A percentile compares a stretch with the other conserved stretches of the same genome.
Evolutionary conservation across 2,888 invertebrate species (phyloP).

Genomic region (Hypena proboscidalis): DNA sequence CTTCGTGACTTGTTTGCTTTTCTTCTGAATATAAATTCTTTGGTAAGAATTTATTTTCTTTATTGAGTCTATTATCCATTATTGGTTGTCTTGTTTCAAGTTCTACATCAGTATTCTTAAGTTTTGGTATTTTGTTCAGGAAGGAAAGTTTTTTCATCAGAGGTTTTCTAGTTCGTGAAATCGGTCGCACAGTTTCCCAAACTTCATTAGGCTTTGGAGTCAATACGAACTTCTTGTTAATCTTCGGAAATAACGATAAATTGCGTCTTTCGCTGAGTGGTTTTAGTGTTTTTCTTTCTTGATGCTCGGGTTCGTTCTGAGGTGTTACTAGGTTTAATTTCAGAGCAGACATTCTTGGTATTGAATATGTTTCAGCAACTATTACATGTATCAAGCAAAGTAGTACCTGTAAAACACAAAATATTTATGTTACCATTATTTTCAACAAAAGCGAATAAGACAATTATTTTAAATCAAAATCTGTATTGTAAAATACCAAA

Average conservation of each 20-base stretch:
- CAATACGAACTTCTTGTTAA: conserved; percentile 41
- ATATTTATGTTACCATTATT: no score
- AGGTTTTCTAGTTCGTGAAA: conserved; percentile 31
- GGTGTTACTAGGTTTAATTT: conserved; percentile 4
- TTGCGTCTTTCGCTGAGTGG: conserved; percentile 36
- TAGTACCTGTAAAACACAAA: conserved; percentile 22
- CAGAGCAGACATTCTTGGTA: conserved; percentile 11
- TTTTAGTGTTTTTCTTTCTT: background rate
- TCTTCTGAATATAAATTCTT: no score
- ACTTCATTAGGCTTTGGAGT: conserved; percentile 37
- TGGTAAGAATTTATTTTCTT: no score
- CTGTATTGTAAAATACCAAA: no score
- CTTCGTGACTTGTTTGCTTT: no score
- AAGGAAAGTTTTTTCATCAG: conserved; percentile 37
- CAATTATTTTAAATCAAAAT: no score
- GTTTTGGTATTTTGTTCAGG: conserved; percentile 1
- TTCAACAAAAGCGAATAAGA: no score
- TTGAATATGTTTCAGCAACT: conserved; percentile 5
- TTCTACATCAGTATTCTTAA: background rate
- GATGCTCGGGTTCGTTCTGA: background rate
- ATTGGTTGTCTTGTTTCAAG: no score
- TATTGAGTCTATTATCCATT: no score
- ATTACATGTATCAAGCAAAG: conserved; percentile 9
- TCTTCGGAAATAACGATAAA: conserved; percentile 48
- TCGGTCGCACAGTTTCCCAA: conserved; percentile 20